Conservation (phyloP, 2,888 invertebrate species). For the Galerucella pusilla region DNA sequence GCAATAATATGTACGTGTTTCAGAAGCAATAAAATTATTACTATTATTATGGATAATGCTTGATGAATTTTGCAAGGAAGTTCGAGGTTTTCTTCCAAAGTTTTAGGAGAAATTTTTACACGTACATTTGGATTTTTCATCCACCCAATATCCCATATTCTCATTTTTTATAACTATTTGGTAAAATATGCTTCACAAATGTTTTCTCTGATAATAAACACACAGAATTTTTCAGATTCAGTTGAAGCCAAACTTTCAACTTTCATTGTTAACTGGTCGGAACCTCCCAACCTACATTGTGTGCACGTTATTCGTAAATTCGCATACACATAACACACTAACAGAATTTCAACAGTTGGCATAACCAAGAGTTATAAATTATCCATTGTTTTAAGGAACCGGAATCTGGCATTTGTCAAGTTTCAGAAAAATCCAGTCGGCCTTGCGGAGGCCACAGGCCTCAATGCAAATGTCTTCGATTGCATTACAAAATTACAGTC, state of each 20-base stretch:
- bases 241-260: not conserved
- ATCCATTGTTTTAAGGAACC: constrained; percentile 51
- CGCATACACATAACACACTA: not conserved
- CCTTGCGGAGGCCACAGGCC: constrained; percentile 54
- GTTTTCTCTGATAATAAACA: too few species aligned
- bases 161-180: too few species aligned
- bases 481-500: constrained; percentile 39
- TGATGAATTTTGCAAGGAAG: too few species aligned
- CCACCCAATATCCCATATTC: too few species aligned
- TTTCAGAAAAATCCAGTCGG: constrained; percentile 55
- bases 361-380: constrained; percentile 47
- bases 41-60: too few species aligned
- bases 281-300: not conserved
- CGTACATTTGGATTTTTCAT: too few species aligned
- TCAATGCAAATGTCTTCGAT: constrained; percentile 49
- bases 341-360: constrained; percentile 13
- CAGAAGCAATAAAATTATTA: too few species aligned
- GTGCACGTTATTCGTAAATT: not conserved
- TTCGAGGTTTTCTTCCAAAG: too few species aligned
- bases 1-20: too few species aligned
- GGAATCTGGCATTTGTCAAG: constrained; percentile 53
- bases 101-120: too few species aligned
- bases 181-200: too few species aligned
- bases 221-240: too few species aligned
- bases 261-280: not conserved